phyloP scores from a whole-genome alignment of 2,113 vertebrate genomes.

The Anseranas semipalmata region DNA sequence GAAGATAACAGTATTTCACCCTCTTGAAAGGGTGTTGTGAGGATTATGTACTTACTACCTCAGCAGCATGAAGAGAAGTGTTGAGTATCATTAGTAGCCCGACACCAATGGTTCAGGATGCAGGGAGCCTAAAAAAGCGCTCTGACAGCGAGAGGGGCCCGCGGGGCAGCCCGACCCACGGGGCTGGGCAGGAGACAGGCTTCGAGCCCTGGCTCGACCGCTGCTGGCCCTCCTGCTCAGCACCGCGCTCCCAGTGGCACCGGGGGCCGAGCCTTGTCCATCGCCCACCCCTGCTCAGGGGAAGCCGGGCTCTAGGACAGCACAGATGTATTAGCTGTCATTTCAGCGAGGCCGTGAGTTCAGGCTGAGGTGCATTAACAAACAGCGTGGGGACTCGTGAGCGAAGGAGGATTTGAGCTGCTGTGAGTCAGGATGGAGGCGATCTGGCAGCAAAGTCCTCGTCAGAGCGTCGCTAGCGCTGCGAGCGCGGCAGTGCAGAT shows the following conservation, averaged over 20 bases:
- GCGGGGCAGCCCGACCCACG: neutral
- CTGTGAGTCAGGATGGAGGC: neutral
- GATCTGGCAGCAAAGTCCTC: neutral
- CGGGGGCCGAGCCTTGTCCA: neutral
- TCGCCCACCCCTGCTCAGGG: neutral
- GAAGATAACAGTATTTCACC: neutral
- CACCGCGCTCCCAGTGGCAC: neutral
- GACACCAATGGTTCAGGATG: accelerated
- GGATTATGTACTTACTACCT: neutral
- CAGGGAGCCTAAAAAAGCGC: neutral
- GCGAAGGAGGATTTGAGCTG: neutral
- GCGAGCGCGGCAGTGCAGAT: accelerated
- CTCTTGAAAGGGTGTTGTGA: neutral
- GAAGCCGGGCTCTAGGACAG: neutral
- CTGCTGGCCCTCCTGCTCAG: neutral
- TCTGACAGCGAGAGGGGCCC: neutral
- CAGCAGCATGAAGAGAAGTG: neutral
- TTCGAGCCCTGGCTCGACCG: neutral
- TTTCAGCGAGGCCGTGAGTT: neutral
- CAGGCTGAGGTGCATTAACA: accelerated
- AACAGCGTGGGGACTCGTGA: accelerated
- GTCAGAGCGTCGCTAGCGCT: neutral
- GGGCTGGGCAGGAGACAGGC: neutral
- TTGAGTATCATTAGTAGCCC: neutral
- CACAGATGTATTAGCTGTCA: accelerated